These are phyloP conservation scores for Agriopis marginaria DNA, from an alignment of 2,888 invertebrate species.

Conservation along the genomic window DNA sequence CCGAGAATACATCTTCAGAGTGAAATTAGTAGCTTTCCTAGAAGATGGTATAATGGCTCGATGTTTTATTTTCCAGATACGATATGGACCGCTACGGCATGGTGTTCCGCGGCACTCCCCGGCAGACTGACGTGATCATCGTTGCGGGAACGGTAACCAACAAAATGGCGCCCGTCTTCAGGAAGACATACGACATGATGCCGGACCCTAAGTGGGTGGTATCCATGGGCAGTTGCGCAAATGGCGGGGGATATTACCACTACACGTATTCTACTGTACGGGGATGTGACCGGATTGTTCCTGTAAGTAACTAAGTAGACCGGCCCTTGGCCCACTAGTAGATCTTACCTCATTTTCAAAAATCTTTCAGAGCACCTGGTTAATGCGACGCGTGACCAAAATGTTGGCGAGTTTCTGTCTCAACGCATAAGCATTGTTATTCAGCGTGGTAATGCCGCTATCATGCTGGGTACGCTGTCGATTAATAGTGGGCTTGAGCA, in stretches of 20 bases:
- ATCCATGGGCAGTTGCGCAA: constrained; percentile 99
- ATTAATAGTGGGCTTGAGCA: too few relatives aligned
- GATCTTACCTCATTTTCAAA: too few relatives aligned
- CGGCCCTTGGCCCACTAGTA: too few relatives aligned
- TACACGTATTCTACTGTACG: constrained; percentile 98
- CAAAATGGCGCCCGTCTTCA: constrained; percentile 99
- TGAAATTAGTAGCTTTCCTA: background rate
- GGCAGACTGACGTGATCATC: constrained; percentile 98
- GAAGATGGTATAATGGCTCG: background rate
- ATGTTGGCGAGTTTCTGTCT: too few relatives aligned
- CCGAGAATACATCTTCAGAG: too few relatives aligned
- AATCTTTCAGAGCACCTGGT: too few relatives aligned
- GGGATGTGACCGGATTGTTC: constrained; percentile 75
- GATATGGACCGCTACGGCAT: constrained; percentile 99
- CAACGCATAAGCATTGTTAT: too few relatives aligned
- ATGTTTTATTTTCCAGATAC: constrained; percentile 82
- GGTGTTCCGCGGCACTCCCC: constrained; percentile 98
- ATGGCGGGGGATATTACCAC: constrained; percentile 99
- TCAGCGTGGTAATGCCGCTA: too few relatives aligned
- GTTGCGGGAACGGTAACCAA: constrained; percentile 99
- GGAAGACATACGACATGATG: constrained; percentile 99
- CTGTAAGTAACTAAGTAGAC: constrained; percentile 55
- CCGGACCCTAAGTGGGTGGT: constrained; percentile 98
- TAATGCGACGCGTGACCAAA: too few relatives aligned
- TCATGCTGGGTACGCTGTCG: too few relatives aligned